Evolutionary conservation across 2,113 vertebrate genomes (phyloP), one percentile per base, ranked within the genome.

Genomic region (Crypturellus undulatus): DNA sequence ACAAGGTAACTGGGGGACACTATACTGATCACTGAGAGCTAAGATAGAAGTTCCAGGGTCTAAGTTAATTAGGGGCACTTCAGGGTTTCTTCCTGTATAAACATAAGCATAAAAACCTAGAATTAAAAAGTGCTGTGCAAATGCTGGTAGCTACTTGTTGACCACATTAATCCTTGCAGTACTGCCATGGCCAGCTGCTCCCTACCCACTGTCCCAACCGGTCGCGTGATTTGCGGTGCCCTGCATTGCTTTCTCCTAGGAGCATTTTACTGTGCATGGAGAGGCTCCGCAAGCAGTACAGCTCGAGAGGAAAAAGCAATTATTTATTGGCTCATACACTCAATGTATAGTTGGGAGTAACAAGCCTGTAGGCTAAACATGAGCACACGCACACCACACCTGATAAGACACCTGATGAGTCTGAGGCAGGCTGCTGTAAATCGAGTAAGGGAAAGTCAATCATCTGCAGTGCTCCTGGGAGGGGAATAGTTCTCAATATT

Each of bases 1-100:
- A 91, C 19, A 38, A 78, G 90, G 90, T 38, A 51, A 49, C 87
- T 52, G 28, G 76, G 85, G 90, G 80, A 88, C 49, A 36, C 93
- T 84, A 45, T 19, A 30, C 56, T 21, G 65, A 89, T 87, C 83
- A 64, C 45, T 68, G 60, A 60, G 52, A 0, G 4, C 68, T 75
- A 79, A 38, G 83, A 10, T 51, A 56, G 40, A 72, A 79, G 40
- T 2, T 12, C 47, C 30, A 36, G 17, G 22, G 12, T n/a, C 45
- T 58, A 64, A 71, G 30, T 67, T 68, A 73, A 51, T 73, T n/a
- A 63, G 75, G 19, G 24, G 72, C 2, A 1, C 30, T 32, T 56
- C 8, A n/a, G 18, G 56, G 4, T 3, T 28, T 76, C 9, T 1
- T 10, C 30, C 5, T 32, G 15, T 79, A 26, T 42, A 45, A 64